These are phyloP conservation scores for Phaedon cochleariae DNA, from an alignment of 2,888 invertebrate species.

Conservation along the genomic window DNA sequence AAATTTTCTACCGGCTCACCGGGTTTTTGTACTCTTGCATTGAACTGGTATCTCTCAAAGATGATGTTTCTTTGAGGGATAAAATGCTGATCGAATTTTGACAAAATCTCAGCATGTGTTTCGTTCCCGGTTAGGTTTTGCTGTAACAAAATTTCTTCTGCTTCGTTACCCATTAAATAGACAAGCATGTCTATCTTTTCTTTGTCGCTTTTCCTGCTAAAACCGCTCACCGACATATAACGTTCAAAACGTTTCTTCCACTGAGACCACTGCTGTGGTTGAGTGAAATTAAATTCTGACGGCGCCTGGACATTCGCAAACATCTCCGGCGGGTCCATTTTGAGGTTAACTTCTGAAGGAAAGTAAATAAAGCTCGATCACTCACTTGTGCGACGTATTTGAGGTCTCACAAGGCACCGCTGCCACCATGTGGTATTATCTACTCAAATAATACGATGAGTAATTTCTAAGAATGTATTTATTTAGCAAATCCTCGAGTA, in stretches of 20 bases:
- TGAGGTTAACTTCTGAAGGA: too few species aligned
- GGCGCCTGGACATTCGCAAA: not conserved
- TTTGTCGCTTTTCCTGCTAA: not conserved
- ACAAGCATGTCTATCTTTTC: not conserved
- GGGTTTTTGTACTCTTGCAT: constrained; percentile 2
- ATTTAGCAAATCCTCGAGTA: too few species aligned
- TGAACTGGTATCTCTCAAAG: not conserved
- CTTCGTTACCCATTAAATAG: not conserved
- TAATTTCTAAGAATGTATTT: too few species aligned
- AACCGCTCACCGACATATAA: not conserved
- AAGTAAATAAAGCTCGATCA: too few species aligned
- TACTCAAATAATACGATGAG: too few species aligned
- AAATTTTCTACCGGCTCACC: constrained; percentile 7
- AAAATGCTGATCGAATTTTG: not conserved
- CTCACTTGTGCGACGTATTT: too few species aligned
- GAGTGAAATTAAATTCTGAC: not conserved
- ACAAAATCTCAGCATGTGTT: too few species aligned
- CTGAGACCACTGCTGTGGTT: not conserved
- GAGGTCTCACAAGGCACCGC: too few species aligned
- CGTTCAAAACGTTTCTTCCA: not conserved
- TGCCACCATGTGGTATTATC: too few species aligned
- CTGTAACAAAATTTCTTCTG: not conserved
- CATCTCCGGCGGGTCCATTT: not conserved
- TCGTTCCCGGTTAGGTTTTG: too few species aligned
- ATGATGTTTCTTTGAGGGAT: not conserved